Evolutionary conservation across 1,140 invertebrate species (phyloP).

Genomic region (Cephus cinctus): DNA sequence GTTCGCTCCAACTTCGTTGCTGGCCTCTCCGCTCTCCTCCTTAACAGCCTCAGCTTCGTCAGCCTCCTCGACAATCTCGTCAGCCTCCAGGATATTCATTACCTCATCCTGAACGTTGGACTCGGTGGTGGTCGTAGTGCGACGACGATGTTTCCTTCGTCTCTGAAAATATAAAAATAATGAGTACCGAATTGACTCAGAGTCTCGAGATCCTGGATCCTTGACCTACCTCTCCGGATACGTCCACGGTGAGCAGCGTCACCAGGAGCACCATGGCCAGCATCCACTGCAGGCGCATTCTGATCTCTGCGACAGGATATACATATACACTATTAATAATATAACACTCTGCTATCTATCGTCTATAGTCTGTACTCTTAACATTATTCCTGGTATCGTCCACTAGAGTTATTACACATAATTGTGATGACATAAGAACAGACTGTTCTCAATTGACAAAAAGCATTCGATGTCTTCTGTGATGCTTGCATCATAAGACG

Average conservation of each 20-base stretch:
- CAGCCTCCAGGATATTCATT: constrained; percentile 45
- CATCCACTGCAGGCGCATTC: constrained; percentile 35
- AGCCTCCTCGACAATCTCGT: constrained; percentile 30
- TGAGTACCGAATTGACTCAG: no score
- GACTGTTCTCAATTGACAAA: no score
- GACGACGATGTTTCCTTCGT: constrained; percentile 32
- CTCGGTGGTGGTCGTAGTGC: constrained; percentile 38
- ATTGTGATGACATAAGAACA: no score
- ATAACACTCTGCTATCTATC: no score
- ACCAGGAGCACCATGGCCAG: constrained; percentile 27
- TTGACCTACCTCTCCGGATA: constrained; percentile 30
- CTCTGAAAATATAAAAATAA: constrained; percentile 25
- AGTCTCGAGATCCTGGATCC: no score
- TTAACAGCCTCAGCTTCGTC: constrained; percentile 24
- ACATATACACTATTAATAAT: no score
- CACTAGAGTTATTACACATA: no score
- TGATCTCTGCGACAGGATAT: constrained; percentile 27
- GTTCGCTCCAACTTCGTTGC: constrained; percentile 24
- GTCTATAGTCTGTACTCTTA: no score
- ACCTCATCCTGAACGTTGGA: constrained; percentile 39
- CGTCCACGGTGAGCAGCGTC: constrained; percentile 30
- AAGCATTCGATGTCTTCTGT: no score
- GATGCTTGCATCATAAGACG: no score
- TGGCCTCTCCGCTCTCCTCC: constrained; percentile 23
- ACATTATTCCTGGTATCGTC: no score